Evolutionary conservation across 2,113 vertebrate species (phyloP), one percentile per base, ranked within the genome.

Genomic region (Clinocottus analis): DNA sequence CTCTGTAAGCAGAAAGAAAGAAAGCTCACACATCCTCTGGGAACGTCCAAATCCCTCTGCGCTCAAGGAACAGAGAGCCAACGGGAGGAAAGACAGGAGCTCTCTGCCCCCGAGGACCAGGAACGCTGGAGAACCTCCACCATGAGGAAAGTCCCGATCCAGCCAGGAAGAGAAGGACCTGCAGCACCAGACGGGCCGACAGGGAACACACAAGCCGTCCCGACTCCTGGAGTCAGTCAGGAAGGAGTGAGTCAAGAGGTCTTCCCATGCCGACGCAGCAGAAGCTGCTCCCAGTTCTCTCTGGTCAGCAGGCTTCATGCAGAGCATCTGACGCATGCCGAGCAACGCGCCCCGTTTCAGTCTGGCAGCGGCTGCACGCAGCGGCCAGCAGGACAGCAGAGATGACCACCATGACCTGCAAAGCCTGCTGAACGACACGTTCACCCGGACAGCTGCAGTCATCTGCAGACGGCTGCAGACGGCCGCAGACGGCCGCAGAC

Each of bases 391-490:
- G 80, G 78, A 72, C 68, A 84, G 61, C 72, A 82, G 83, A 84
- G 90, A 93, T 89, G 90, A 90, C 83, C 88, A 92, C 83, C 45
- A 55, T 90, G 89, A 91, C 89, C 92, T 85, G 89, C 89, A 89
- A 91, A 89, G 87, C 67, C 88, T 85, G 82, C 87, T 84, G 65
- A 72, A 80, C 85, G 92, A 92, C 87, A 83, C 82, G 85, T 88
- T 83, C 80, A 65, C 72, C 74, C 12, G 17, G 89, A 88, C 91
- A 93, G 91, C 91, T 91, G 90, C 72, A n/a, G n/a, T n/a, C n/a
- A n/a, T n/a, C n/a, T n/a, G 79, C 65, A 78, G 88, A 70, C 83
- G 82, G 86, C 81, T 87, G 73, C n/a, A n/a, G 47, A 62, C 37
- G 56, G 56, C 51, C 74, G 81, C n/a, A 43, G 43, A 72, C 55